Evolutionary conservation across 1,140 invertebrate species (phyloP), one percentile per base, ranked within the genome.

Genomic region (Maconellicoccus hirsutus): DNA sequence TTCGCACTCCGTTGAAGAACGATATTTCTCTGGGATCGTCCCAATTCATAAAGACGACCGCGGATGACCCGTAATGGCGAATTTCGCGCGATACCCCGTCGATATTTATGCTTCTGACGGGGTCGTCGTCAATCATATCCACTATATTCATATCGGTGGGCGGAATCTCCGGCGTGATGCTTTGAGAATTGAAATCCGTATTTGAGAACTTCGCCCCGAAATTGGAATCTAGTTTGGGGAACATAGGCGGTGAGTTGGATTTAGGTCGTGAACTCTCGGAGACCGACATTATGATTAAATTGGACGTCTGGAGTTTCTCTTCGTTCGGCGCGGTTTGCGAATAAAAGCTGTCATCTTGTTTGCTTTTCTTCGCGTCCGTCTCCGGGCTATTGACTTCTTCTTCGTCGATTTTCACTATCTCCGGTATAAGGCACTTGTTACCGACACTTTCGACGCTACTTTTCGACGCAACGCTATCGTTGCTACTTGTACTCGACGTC

Each of bases 21-120:
- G 86, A 86, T 59, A 96, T 88, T 78, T 94, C 91, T 71, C 90
- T 82, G 0, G 92, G 91, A 78, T 93, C 90, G 74, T 93, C 89
- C 82, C 86, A 87, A 27, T 86, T 85, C 81, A 92, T 85, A 75
- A 96, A 88, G 4, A 93, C 87, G 21, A 95, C 84, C 0, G 92
- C 93, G 1, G 87, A 89, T 39, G 90, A 86, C 22, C 88, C 90
- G 74, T 96, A 94, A 75, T 92, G 91, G 59, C 92, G 84, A 59
- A 97, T 89, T 78, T 94, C 91, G 75, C 92, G 83, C 0, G 87
- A 85, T 27, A 88, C 79, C 1, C 87, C 86, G 78, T 96, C 93
- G 70, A 96, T 94, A 42, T 87, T 86, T 26, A 95, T 93, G n/a
- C 86, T 87, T 72, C 87, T 86, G 74, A 86, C 87, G 0, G 85